phyloP scores from a whole-genome alignment of 2,888 invertebrate species.

The Temnothorax unifasciatus region DNA sequence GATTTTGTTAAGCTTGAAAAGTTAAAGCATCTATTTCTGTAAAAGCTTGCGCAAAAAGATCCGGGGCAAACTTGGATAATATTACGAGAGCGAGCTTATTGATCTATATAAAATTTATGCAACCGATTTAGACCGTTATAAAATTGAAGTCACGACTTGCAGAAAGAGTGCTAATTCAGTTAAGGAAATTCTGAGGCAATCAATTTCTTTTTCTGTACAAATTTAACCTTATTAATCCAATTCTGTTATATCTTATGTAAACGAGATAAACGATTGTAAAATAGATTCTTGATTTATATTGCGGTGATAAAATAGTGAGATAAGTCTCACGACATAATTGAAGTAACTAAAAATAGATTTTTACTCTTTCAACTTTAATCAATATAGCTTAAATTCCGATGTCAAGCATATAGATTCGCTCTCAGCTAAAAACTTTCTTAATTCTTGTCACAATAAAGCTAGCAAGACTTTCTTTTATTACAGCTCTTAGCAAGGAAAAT shows the following conservation, averaged over 20 bases:
- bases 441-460: slow-evolving; percentile 47
- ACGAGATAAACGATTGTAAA: not conserved
- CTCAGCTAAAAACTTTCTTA: slow-evolving; percentile 21
- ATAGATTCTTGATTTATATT: not conserved
- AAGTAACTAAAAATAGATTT: slow-evolving; percentile 7
- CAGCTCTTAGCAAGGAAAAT: slow-evolving; percentile 44
- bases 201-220: not conserved
- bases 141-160: not conserved
- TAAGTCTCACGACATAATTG: not conserved
- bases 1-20: not conserved
- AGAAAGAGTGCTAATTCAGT: not conserved
- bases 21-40: not conserved
- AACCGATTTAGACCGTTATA: slow-evolving; percentile 1
- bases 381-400: not conserved
- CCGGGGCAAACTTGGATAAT: not conserved
- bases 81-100: not conserved
- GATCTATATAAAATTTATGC: not conserved
- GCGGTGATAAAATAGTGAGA: not conserved
- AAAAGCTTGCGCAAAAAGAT: not conserved
- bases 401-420: not conserved
- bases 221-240: not conserved
- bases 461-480: slow-evolving; percentile 49
- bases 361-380: slow-evolving; percentile 1
- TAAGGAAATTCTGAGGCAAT: not conserved
- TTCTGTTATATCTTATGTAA: not conserved